Conservation (phyloP, 2,797 vertebrate species). For the Cetoscarus ocellatus region DNA sequence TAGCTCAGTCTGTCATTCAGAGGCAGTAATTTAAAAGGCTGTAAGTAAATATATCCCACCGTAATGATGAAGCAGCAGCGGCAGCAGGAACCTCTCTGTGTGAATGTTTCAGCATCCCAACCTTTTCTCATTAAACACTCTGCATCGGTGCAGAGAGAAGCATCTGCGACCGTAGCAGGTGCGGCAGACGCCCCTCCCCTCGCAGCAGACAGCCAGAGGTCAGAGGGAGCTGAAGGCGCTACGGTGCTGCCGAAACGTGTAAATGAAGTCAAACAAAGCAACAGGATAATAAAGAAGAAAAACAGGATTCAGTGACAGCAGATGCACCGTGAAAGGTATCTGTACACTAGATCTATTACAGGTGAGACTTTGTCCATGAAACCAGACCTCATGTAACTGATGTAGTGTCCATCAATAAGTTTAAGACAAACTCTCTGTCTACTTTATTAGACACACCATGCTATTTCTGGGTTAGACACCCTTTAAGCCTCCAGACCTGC, state of each 20-base stretch:
- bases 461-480: no score
- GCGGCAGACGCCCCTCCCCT: conserved; percentile 25
- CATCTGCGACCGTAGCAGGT: conserved; percentile 72
- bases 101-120: conserved; percentile 56
- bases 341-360: neutral
- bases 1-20: conserved; percentile 44
- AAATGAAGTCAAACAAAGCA: conserved; percentile 9
- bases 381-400: neutral
- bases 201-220: conserved; percentile 57
- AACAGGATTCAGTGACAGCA: neutral
- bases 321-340: neutral
- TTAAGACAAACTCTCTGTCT: no score
- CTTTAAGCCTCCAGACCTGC: no score
- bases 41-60: conserved; percentile 49
- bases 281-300: neutral
- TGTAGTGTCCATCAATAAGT: neutral
- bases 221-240: conserved; percentile 51
- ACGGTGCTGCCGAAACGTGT: conserved; percentile 6
- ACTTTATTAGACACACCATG: no score
- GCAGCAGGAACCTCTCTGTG: conserved; percentile 35
- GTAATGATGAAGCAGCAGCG: conserved; percentile 45
- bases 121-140: conserved; percentile 69
- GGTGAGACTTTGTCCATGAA: neutral
- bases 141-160: conserved; percentile 47
- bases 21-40: conserved; percentile 47